These are phyloP conservation scores for Pristionchus japonicus DNA, from an alignment of 2,888 invertebrate species.

Conservation along the genomic window DNA sequence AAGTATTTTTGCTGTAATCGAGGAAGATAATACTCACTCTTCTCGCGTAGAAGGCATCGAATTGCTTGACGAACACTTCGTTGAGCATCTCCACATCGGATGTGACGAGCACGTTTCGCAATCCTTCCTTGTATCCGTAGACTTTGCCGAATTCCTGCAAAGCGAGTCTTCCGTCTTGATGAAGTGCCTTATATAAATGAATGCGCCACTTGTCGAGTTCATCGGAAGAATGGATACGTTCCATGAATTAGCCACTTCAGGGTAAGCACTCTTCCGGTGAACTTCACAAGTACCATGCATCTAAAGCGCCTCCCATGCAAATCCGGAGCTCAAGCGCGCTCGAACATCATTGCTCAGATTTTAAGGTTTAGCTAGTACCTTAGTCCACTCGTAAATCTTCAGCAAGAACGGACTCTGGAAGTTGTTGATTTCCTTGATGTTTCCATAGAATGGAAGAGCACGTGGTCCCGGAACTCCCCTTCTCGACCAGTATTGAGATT, in stretches of 20 bases:
- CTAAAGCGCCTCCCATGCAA: too few relatives aligned
- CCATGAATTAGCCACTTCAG: too few relatives aligned
- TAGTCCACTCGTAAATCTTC: conserved; percentile 47
- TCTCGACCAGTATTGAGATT: conserved; percentile 56
- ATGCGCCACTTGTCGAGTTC: too few relatives aligned
- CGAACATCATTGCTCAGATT: too few relatives aligned
- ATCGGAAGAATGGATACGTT: too few relatives aligned
- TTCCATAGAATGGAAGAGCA: conserved; percentile 52
- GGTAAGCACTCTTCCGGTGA: too few relatives aligned
- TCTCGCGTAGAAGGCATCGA: conserved; percentile 74
- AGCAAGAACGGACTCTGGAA: conserved; percentile 29
- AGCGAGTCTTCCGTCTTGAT: too few relatives aligned
- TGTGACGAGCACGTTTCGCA: conserved; percentile 72
- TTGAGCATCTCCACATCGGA: conserved; percentile 75
- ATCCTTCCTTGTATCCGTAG: conserved; percentile 50
- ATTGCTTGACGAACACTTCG: conserved; percentile 76
- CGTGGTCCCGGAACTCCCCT: conserved; percentile 56
- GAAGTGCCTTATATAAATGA: too few relatives aligned
- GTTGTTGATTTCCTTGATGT: conserved; percentile 39
- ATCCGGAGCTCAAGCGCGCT: too few relatives aligned
- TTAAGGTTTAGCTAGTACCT: too few relatives aligned
- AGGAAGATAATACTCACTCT: conserved; percentile 5
- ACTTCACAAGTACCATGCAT: too few relatives aligned
- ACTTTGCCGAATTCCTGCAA: conserved; percentile 49
- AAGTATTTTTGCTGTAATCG: too few relatives aligned